Percentiles rank a stretch among this genome's conserved stretches.
These are phyloP conservation scores for Heliconius ethilla DNA, from an alignment of 2,888 invertebrate genomes.

Conservation along the genomic window DNA sequence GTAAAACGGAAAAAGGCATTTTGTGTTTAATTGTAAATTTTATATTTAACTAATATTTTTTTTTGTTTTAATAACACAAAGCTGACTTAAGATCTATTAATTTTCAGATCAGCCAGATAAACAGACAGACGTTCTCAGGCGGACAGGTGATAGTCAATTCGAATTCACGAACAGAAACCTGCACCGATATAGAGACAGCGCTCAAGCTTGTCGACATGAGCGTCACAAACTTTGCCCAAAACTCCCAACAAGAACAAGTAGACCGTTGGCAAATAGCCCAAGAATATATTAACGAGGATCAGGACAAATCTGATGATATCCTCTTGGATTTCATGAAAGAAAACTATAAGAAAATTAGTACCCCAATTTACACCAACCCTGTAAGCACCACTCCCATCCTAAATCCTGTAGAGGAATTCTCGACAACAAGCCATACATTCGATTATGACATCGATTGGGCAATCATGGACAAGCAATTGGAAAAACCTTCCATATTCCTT, in stretches of 20 bases:
- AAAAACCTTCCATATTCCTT: conserved; percentile 51
- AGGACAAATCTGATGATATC: conserved; percentile 48
- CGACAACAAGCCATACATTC: conserved; percentile 16
- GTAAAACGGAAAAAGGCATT: too few species aligned
- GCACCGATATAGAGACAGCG: conserved; percentile 54
- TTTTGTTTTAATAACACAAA: not conserved
- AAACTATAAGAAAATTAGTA: not conserved
- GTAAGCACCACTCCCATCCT: conserved; percentile 6
- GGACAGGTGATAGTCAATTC: conserved; percentile 66
- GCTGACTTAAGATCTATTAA: not conserved
- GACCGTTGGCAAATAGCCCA: conserved; percentile 55
- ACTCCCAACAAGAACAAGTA: conserved; percentile 54
- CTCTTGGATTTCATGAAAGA: conserved; percentile 23
- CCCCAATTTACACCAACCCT: not conserved
- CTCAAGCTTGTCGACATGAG: conserved; percentile 51
- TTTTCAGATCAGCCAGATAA: conserved; percentile 52
- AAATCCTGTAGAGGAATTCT: conserved; percentile 31
- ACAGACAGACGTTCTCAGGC: conserved; percentile 64
- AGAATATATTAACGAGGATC: conserved; percentile 52
- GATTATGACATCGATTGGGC: conserved; percentile 30
- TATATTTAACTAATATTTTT: too few species aligned
- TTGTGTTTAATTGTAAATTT: too few species aligned
- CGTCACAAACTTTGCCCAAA: conserved; percentile 55
- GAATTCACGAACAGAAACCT: conserved; percentile 7
- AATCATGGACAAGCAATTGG: conserved; percentile 40